Percentiles rank a stretch among this genome's conserved stretches.
Evolutionary conservation across 35 echinoderm and acorn worm species (phyloP).

Genomic region (Apostichopus parvimensis): DNA sequence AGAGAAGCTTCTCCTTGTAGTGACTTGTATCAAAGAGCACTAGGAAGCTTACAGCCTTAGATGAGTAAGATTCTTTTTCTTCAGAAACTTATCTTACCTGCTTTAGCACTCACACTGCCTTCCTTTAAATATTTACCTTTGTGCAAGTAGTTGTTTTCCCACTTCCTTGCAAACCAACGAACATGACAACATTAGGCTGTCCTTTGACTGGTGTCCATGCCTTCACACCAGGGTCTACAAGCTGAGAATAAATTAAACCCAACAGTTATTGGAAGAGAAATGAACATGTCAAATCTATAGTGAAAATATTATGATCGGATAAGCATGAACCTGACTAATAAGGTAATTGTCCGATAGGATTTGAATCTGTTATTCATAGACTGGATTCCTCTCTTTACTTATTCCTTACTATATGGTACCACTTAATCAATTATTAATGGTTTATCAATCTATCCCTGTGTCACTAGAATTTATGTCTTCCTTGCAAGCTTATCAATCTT

Average conservation of each 20-base stretch:
- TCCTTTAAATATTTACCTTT: constrained; percentile 66
- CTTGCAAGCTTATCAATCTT: not conserved
- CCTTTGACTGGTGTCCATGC: constrained; percentile 93
- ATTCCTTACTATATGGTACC: too few species aligned
- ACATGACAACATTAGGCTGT: constrained; percentile 95
- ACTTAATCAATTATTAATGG: too few species aligned
- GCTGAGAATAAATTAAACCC: constrained; percentile 60
- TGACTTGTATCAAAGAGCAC: not conserved
- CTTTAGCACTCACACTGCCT: not conserved
- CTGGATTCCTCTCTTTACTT: too few species aligned
- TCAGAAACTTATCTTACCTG: not conserved
- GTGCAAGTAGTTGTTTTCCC: constrained; percentile 99
- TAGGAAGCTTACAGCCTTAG: not conserved
- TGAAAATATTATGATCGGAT: too few species aligned
- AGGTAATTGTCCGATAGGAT: too few species aligned
- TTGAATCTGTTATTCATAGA: too few species aligned
- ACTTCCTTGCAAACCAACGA: constrained; percentile 98
- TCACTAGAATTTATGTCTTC: not conserved
- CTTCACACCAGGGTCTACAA: constrained; percentile 96
- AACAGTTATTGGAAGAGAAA: not conserved
- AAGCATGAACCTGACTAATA: too few species aligned
- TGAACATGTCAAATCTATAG: not conserved
- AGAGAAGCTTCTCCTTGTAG: too few species aligned
- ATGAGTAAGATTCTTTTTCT: constrained; percentile 2
- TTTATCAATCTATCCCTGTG: not conserved